Evolutionary conservation across 2,888 invertebrate species (phyloP).

Genomic region (Ditylenchus weischeri): DNA sequence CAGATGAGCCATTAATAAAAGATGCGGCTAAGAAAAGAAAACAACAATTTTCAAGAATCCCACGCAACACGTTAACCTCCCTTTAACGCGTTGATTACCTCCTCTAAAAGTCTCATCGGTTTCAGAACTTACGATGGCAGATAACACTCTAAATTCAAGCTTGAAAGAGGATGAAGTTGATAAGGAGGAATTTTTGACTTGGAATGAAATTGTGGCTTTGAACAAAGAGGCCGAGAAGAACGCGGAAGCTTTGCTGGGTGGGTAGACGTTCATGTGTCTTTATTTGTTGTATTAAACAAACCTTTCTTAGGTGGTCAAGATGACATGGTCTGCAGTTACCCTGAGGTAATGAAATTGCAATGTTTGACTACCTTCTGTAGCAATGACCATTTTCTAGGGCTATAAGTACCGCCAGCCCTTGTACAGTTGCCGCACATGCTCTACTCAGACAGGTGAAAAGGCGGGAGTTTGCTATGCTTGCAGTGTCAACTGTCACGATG

Average conservation of each 20-base stretch:
- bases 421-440: constrained; percentile 87
- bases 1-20: too few species aligned
- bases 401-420: constrained; percentile 86
- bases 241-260: constrained; percentile 26
- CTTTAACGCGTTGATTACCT: too few species aligned
- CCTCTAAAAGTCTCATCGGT: too few species aligned
- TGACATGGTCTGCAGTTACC: constrained; percentile 47
- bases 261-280: too few species aligned
- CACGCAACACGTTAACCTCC: too few species aligned
- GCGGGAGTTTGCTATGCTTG: constrained; percentile 66
- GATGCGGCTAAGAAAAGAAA: too few species aligned
- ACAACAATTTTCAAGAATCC: too few species aligned
- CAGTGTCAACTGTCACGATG: constrained; percentile 87
- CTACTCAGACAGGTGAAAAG: constrained; percentile 47
- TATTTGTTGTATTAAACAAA: too few species aligned
- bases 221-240: constrained; percentile 19
- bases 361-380: too few species aligned
- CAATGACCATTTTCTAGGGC: constrained; percentile 66
- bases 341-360: constrained; percentile 38
- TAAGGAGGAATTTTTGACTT: constrained; percentile 8
- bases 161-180: not conserved
- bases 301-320: constrained; percentile 15
- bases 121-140: too few species aligned
- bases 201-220: constrained; percentile 20
- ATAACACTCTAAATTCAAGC: not conserved